Evolutionary conservation across 2,888 invertebrate genomes (phyloP).

Genomic region (Hetaerina titia): DNA sequence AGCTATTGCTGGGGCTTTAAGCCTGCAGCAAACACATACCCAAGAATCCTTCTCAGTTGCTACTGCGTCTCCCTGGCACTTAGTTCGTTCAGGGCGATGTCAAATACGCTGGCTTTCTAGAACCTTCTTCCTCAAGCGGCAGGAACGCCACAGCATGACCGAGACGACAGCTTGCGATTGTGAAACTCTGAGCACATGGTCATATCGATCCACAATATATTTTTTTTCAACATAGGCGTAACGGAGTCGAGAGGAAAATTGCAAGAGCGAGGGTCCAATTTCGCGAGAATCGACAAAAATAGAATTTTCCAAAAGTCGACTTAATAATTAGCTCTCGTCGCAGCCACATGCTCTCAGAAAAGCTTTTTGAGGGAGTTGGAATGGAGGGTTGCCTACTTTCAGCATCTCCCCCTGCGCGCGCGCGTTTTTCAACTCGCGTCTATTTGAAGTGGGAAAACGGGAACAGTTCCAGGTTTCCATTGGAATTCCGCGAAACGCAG

Average conservation of each 20-base stretch:
- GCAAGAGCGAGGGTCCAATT: background rate
- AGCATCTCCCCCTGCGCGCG: too few species aligned
- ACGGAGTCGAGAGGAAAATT: background rate
- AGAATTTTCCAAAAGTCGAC: background rate
- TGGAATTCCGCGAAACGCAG: background rate
- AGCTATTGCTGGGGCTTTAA: background rate
- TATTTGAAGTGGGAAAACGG: slow-evolving; percentile 9
- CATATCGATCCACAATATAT: background rate
- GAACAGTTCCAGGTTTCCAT: background rate
- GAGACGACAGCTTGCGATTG: background rate
- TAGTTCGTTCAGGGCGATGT: background rate
- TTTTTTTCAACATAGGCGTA: background rate
- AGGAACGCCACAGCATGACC: background rate
- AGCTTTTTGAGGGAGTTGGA: background rate
- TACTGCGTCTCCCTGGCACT: background rate
- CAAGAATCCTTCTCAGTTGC: background rate
- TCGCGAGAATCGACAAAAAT: background rate
- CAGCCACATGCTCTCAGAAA: background rate
- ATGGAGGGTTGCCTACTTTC: background rate
- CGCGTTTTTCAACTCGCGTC: background rate
- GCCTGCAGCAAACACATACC: background rate
- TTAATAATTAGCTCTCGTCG: background rate
- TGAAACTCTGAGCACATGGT: background rate
- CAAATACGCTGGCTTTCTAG: background rate
- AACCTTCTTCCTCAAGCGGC: background rate